These are phyloP conservation scores for Campodea augens DNA, from an alignment of 1,140 invertebrate genomes.

Conservation along the genomic window DNA sequence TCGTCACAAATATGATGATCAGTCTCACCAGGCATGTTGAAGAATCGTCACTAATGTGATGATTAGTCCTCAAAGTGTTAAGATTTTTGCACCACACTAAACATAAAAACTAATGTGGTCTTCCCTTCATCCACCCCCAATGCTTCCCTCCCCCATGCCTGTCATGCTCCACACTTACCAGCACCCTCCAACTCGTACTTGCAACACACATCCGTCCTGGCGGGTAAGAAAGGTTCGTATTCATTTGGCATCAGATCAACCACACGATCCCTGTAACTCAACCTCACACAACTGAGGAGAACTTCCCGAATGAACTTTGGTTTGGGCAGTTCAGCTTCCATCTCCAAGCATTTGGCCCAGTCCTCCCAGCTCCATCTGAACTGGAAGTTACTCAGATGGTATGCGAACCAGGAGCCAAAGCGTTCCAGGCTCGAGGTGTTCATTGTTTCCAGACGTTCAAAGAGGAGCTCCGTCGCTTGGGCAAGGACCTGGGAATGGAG, in stretches of 20 bases:
- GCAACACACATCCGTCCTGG: conserved; percentile 52
- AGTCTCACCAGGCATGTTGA: no score
- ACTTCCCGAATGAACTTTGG: conserved; percentile 93
- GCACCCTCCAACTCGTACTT: conserved; percentile 64
- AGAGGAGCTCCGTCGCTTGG: conserved; percentile 92
- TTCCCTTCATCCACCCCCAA: no score
- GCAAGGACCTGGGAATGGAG: conserved; percentile 44
- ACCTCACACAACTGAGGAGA: conserved; percentile 67
- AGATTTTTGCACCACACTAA: no score
- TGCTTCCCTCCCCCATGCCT: no score
- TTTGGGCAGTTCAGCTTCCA: conserved; percentile 80
- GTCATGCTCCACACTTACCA: conserved; percentile 32
- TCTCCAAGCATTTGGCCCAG: conserved; percentile 62
- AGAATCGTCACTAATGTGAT: no score
- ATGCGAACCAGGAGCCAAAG: conserved; percentile 94
- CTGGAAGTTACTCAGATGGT: conserved; percentile 98
- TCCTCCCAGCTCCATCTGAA: conserved; percentile 98
- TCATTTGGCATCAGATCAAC: conserved; percentile 75
- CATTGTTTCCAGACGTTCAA: conserved; percentile 90
- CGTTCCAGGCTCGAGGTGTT: conserved; percentile 88
- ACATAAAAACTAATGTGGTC: no score
- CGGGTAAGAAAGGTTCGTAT: conserved; percentile 66
- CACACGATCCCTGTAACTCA: conserved; percentile 89
- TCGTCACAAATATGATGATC: no score
- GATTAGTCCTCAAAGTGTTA: no score